Evolutionary conservation across 2,113 vertebrate species (phyloP), one percentile per base, ranked within the genome.

Genomic region (Chionis minor): DNA sequence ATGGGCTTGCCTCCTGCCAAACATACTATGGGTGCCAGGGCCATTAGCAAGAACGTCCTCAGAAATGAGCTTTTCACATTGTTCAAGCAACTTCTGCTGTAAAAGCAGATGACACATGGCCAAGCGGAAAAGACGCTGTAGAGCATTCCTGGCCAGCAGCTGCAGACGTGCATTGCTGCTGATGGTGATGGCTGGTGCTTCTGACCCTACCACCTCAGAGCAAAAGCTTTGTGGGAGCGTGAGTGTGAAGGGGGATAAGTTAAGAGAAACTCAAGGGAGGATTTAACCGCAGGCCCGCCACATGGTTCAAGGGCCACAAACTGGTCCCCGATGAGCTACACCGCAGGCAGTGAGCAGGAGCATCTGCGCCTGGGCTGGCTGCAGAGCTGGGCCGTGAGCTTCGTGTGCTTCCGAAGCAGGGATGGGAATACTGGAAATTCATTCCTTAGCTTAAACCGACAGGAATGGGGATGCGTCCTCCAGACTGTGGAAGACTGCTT

Each of bases 1-100:
- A 62, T 1, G 40, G 90, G 92, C 81, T 93, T 92, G 94, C 58
- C 92, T 97, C 94, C 90, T 95, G 91, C 80, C 92, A 95, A 95
- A 95, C 67, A 71, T 18, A 26, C n/a, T 47, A 78, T 22, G 51
- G 61, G 82, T 89, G 79, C 88, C 86, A 77, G 72, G 51, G 80
- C 86, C 40, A 86, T 91, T 86, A 95, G 86, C 83, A 85, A 93
- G 94, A 87, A 94, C 33, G 14, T 95, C 95, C 91, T 94, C 93
- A 86, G 83, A 91, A 96, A 97, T 71, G 65, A 96, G 88, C 65
- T 85, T 88, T 90, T 94, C 77, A 67, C 56, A 59, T 32, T 88
- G 94, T 85, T 96, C 95, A 96, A 86, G 92, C 51, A 95, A 70
- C 56, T 61, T 62, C 65, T 87, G 80, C 62, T 71, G 62, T 42